Evolutionary conservation across 2,113 vertebrate genomes (phyloP).

Genomic region (Falco punctatus): DNA sequence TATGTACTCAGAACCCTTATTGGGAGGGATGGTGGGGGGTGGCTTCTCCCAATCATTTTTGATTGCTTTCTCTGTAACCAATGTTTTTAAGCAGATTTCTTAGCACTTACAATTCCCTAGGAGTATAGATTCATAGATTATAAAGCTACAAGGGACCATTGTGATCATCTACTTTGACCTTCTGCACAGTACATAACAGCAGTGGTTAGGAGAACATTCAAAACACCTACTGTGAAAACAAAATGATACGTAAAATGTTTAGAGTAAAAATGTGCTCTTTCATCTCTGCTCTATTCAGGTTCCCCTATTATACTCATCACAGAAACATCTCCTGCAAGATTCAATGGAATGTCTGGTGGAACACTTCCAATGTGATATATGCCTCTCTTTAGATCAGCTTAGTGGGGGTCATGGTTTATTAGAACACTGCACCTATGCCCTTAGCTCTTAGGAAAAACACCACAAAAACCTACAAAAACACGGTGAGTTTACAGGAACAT

Average conservation of each 20-base stretch:
- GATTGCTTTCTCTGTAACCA: background rate
- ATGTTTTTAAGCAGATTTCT: conserved; percentile 4
- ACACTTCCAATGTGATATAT: background rate
- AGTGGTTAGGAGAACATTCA: background rate
- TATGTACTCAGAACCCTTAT: background rate
- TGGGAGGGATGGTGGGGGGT: background rate
- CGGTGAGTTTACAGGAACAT: background rate
- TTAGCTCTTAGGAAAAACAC: background rate
- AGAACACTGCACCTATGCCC: background rate
- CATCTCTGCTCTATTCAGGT: background rate
- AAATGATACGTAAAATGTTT: background rate
- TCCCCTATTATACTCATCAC: background rate
- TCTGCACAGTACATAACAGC: conserved; percentile 4
- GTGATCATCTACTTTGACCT: conserved; percentile 5
- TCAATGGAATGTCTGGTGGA: background rate
- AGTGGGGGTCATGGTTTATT: background rate
- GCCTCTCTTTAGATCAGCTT: background rate
- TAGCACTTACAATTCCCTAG: background rate
- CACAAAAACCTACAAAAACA: background rate
- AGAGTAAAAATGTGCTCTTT: background rate
- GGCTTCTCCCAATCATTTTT: background rate
- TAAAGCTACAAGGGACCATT: background rate
- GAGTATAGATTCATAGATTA: conserved; percentile 29
- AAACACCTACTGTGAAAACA: background rate
- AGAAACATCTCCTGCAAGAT: background rate